Evolutionary conservation across 1,140 invertebrate species (phyloP).

Genomic region (Eulimnadia texana): DNA sequence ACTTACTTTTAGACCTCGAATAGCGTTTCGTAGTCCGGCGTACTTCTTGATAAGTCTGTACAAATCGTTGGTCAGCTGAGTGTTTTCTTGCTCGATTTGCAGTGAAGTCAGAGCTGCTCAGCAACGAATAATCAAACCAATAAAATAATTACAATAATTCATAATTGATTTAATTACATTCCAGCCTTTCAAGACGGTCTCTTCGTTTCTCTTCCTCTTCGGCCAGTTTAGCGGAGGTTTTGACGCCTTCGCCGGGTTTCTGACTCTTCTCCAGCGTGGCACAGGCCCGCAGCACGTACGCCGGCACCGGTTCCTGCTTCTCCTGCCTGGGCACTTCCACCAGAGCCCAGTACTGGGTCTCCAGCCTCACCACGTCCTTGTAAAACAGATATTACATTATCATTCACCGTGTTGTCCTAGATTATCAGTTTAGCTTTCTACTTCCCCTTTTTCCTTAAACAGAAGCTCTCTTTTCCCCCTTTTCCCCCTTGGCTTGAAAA

Average conservation of each 20-base stretch:
- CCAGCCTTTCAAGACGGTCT: slow-evolving; percentile 67
- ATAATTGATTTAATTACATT: too few relatives aligned
- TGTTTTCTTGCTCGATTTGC: slow-evolving; percentile 84
- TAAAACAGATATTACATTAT: neutral
- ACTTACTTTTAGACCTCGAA: slow-evolving; percentile 68
- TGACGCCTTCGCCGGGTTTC: slow-evolving; percentile 72
- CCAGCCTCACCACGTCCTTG: slow-evolving; percentile 76
- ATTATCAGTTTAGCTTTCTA: too few relatives aligned
- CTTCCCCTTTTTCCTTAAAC: too few relatives aligned
- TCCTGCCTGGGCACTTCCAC: slow-evolving; percentile 62
- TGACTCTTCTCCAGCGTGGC: slow-evolving; percentile 81
- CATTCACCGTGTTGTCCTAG: neutral
- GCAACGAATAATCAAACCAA: too few relatives aligned
- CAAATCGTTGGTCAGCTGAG: slow-evolving; percentile 84
- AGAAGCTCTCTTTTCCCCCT: too few relatives aligned
- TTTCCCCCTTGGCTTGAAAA: too few relatives aligned
- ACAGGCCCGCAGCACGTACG: slow-evolving; percentile 75
- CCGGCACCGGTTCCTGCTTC: slow-evolving; percentile 47
- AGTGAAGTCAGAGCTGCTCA: slow-evolving; percentile 73
- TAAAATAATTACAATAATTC: too few relatives aligned
- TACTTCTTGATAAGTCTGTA: slow-evolving; percentile 84
- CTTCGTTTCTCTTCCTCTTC: slow-evolving; percentile 66
- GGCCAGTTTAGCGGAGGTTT: slow-evolving; percentile 60
- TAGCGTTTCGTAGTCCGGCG: slow-evolving; percentile 68
- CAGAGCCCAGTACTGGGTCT: slow-evolving; percentile 84